phyloP scores from a whole-genome alignment of 2,888 invertebrate species.

The Cataglyphis cursor region DNA sequence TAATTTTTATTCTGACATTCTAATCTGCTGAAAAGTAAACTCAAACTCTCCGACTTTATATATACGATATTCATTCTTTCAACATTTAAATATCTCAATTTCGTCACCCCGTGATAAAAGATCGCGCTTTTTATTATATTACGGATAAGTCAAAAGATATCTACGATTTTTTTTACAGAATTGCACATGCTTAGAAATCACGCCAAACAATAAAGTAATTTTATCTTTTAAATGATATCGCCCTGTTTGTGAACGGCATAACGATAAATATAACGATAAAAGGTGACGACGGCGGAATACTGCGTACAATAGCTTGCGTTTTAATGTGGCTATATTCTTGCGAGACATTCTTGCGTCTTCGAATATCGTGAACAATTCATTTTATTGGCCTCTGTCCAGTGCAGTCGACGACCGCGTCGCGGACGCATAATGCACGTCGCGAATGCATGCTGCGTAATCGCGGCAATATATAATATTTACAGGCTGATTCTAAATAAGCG shows the following conservation, averaged over 20 bases:
- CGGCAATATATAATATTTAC: conserved; percentile 20
- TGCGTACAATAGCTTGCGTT: background rate
- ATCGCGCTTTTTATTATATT: background rate
- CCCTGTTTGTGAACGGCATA: background rate
- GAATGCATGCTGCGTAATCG: background rate
- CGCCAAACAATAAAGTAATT: conserved; percentile 24
- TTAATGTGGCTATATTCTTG: conserved; percentile 3
- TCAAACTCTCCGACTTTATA: background rate
- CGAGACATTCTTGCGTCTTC: background rate
- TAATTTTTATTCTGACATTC: background rate
- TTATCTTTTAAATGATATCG: conserved; percentile 1
- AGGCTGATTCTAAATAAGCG: background rate
- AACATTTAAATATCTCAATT: background rate
- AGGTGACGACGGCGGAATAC: background rate
- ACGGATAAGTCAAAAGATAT: background rate
- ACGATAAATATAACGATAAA: conserved; percentile 40
- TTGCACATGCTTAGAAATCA: background rate
- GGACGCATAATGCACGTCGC: background rate
- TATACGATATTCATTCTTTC: background rate
- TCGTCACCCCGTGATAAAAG: too few species aligned
- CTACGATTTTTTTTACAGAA: background rate
- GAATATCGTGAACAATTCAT: conserved; percentile 28
- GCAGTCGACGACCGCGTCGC: conserved; percentile 11
- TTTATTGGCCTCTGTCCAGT: conserved; percentile 26
- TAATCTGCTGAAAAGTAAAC: background rate